Conservation (phyloP, 2,888 invertebrate species). For the Pyrocoelia pectoralis region DNA sequence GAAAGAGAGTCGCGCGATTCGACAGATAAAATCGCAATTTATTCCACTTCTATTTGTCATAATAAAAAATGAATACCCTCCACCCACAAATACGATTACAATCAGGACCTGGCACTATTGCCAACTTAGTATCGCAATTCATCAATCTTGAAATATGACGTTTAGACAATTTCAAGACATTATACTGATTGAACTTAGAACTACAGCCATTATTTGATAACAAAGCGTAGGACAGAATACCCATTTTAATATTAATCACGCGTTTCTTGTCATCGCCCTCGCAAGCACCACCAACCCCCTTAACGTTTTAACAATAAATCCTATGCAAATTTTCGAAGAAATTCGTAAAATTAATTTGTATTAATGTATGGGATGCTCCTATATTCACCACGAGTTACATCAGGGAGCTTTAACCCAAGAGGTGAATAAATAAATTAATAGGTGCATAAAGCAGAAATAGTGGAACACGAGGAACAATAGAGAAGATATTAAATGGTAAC, state of each 20-base stretch:
- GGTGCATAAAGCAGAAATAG: conserved; percentile 30
- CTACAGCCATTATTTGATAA: neutral
- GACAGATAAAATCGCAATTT: no score
- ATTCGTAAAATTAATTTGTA: neutral
- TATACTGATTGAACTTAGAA: conserved; percentile 5
- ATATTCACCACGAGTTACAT: neutral
- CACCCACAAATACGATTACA: no score
- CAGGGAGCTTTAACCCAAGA: neutral
- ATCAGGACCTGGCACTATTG: no score
- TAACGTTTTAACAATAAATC: neutral
- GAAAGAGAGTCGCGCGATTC: no score
- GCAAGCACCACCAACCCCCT: neutral
- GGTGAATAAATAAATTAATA: conserved; percentile 30
- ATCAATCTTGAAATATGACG: neutral
- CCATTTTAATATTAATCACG: conserved; percentile 7
- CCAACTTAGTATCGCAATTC: no score
- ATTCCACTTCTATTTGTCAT: no score
- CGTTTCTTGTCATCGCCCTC: neutral
- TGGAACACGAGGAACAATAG: conserved; percentile 33
- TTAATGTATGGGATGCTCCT: neutral
- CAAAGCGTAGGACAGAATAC: neutral
- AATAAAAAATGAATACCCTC: no score
- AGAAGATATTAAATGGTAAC: conserved; percentile 37
- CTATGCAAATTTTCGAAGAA: neutral
- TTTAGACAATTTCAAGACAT: neutral